Conservation (phyloP, 2,113 vertebrate genomes). For the Trematomus loennbergii region DNA sequence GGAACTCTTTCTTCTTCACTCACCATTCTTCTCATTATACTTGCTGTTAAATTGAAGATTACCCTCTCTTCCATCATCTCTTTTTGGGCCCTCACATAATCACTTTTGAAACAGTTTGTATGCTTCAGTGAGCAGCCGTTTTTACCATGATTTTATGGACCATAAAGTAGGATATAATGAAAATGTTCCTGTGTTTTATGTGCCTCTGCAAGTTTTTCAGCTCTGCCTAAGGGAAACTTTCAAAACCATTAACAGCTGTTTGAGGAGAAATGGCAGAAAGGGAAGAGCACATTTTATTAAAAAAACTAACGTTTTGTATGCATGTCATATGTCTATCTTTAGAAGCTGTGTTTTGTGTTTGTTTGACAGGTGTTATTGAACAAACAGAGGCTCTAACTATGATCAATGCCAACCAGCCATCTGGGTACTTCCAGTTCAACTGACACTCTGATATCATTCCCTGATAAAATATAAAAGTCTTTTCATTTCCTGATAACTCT, state of each 20-base stretch:
- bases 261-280: constrained; percentile 1
- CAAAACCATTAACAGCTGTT: not conserved
- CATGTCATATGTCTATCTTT: constrained; percentile 2
- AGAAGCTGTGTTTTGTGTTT: constrained; percentile 9
- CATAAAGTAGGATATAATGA: constrained; percentile 1
- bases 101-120: constrained; percentile 11
- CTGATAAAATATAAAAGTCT: constrained; percentile 14
- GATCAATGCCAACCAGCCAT: constrained; percentile 25
- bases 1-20: constrained; percentile 18
- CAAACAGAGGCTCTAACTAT: not conserved
- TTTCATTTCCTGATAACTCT: constrained; percentile 18
- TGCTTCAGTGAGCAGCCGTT: not conserved
- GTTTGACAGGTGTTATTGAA: constrained; percentile 37
- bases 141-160: constrained; percentile 7
- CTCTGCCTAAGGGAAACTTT: not conserved
- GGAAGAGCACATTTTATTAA: not conserved
- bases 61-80: constrained; percentile 9
- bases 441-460: constrained; percentile 5
- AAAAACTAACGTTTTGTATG: not conserved
- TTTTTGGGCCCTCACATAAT: constrained; percentile 2
- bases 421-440: constrained; percentile 9
- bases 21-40: constrained; percentile 19
- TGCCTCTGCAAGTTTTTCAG: not conserved
- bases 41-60: constrained; percentile 28
- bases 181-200: constrained; percentile 11